Base-by-base conservation (phyloP, 2,888 invertebrate species). In the Hydropsyche betteni region DNA sequence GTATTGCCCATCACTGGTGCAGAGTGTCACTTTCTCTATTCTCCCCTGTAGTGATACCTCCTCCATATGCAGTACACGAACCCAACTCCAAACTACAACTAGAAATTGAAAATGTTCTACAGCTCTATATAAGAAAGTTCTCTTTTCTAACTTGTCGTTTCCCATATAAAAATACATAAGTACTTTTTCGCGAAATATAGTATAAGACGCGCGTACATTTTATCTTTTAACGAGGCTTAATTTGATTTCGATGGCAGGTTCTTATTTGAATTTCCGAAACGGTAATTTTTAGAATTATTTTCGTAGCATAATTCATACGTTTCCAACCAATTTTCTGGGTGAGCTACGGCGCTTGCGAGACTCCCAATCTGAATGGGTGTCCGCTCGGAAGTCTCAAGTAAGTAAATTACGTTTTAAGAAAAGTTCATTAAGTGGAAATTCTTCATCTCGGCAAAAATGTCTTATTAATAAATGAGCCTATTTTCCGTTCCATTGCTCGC, bases 401-500 rank as follows among this genome's bases (percentile, higher is more conserved):
- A 58, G 58, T 72, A 72, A 72, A 72, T 72, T 72, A 72, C 72
- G 55, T 58, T 72, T 58, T 64, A 58, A 72, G 72, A 44, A 72
- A 72, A 72, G 72, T 72, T 72, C 72, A 72, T 72, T 72, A 72
- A 72, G 72, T 58, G 72, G 72, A 72, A 72, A 72, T 72, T 72
- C 55, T 72, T 61, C 72, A 72, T 72, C 72, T 72, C 61, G 53
- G 72, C 72, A 72, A 58, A 72, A 72, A 58, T 72, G 72, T 61
- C 72, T 72, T 72, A 72, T 75, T 79, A 79, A 79, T 77, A 77
- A 79, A 79, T 79, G 76, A 70, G 73, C 52, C 74, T 75, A 77
- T 79, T 79, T 79, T 77, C 77, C 76, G 53, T 14, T 71, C 70
- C 77, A 79, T 79, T 79, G 75, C 78, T 76, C 74, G 51, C 74